Evolutionary conservation across 2,113 vertebrate genomes (phyloP).

Genomic region (Misgurnus mizolepis): DNA sequence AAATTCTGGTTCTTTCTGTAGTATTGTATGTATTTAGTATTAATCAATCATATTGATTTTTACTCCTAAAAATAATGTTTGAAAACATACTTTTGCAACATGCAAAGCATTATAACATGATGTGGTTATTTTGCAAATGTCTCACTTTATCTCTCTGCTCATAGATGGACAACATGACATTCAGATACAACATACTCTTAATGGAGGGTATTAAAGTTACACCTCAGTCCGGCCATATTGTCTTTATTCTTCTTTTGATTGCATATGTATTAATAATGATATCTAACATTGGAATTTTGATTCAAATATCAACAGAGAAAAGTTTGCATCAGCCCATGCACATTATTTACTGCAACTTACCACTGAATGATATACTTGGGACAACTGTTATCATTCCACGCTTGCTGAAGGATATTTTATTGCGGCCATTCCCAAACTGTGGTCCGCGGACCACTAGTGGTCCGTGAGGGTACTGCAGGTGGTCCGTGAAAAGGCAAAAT

Average conservation of each 20-base stretch:
- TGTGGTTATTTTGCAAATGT: no score
- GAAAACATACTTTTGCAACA: no score
- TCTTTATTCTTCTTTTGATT: slow-evolving; percentile 59
- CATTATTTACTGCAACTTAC: slow-evolving; percentile 65
- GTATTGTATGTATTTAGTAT: no score
- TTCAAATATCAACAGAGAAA: slow-evolving; percentile 51
- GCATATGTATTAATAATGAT: slow-evolving; percentile 56
- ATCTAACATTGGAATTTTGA: slow-evolving; percentile 57
- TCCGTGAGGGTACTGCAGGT: no score
- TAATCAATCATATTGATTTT: no score
- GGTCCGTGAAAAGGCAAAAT: no score
- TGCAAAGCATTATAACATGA: no score
- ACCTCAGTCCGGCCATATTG: not conserved
- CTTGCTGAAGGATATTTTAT: slow-evolving; percentile 52
- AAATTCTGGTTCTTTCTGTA: no score
- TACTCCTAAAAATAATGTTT: no score
- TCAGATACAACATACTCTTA: slow-evolving; percentile 16
- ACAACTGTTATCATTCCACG: slow-evolving; percentile 52
- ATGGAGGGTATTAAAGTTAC: slow-evolving; percentile 60
- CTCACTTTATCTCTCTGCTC: not conserved
- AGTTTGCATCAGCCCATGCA: slow-evolving; percentile 69
- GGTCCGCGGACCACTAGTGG: no score
- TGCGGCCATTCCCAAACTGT: no score
- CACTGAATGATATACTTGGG: slow-evolving; percentile 61
- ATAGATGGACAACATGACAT: slow-evolving; percentile 62